These are phyloP conservation scores for Papilio dardanus DNA, from an alignment of 1,140 invertebrate genomes.

Conservation along the genomic window DNA sequence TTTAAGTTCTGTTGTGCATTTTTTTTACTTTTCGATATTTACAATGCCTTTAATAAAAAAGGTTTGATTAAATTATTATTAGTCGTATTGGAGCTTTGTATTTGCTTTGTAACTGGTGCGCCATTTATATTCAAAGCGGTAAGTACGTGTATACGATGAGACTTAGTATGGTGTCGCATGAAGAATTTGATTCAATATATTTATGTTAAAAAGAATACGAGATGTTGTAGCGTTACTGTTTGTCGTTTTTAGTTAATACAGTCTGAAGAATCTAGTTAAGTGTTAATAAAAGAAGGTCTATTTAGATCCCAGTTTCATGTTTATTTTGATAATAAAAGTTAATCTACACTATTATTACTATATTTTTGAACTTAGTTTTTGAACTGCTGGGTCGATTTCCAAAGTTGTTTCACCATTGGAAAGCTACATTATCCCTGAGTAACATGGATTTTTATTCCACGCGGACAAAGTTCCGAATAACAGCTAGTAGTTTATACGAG, in stretches of 20 bases:
- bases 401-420: too few species aligned
- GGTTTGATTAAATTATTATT: background rate
- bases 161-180: background rate
- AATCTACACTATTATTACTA: too few species aligned
- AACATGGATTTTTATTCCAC: too few species aligned
- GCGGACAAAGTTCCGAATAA: too few species aligned
- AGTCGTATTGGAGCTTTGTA: background rate
- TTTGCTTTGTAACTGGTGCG: background rate
- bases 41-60: background rate
- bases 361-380: too few species aligned
- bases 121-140: conserved; percentile 1
- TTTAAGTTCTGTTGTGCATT: background rate
- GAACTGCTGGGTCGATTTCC: too few species aligned
- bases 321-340: background rate
- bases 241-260: background rate
- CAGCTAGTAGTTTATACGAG: too few species aligned
- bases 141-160: background rate
- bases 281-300: background rate
- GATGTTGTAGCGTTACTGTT: background rate
- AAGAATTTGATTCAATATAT: conserved; percentile 12
- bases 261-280: background rate
- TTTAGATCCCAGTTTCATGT: background rate
- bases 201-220: background rate
- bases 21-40: background rate
- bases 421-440: too few species aligned